A percentile compares a stretch with the other conserved stretches of the same genome.
phyloP scores from a whole-genome alignment of 2,888 invertebrate species.

The Ormyrus rosae region DNA sequence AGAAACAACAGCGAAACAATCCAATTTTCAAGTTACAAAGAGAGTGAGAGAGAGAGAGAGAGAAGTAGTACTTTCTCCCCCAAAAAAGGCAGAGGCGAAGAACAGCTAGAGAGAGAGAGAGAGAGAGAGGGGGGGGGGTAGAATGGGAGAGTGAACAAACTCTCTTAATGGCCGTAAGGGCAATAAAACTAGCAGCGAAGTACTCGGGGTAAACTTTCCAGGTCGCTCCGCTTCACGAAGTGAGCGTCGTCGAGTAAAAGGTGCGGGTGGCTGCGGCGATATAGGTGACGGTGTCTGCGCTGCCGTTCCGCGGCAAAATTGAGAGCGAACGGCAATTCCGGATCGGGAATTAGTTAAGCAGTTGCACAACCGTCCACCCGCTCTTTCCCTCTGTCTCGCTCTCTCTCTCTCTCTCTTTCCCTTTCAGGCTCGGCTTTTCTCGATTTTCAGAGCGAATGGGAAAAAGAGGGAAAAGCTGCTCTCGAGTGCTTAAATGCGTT shows the following conservation, averaged over 20 bases:
- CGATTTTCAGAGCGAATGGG: not conserved
- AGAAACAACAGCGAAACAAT: conserved; percentile 28
- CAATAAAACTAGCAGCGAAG: conserved; percentile 46
- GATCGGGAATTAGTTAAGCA: conserved; percentile 50
- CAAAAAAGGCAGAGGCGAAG: too few relatives aligned
- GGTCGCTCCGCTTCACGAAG: conserved; percentile 7
- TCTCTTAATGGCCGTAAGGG: conserved; percentile 44
- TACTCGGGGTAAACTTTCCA: conserved; percentile 34
- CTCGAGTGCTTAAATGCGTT: too few relatives aligned
- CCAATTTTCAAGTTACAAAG: conserved; percentile 46
- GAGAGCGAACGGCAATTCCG: conserved; percentile 44
- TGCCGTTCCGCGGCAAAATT: conserved; percentile 17
- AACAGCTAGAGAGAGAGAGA: not conserved
- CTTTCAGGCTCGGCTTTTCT: too few relatives aligned
- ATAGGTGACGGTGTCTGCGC: not conserved
- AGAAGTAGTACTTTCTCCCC: not conserved
- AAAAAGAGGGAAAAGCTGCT: not conserved
- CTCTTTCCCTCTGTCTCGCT: not conserved
- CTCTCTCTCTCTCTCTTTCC: too few relatives aligned
- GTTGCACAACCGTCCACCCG: not conserved
- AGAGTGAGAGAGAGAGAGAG: not conserved
- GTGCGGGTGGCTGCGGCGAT: not conserved
- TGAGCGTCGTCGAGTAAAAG: not conserved
- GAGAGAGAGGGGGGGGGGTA: not conserved
- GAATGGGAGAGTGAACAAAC: conserved; percentile 33